Evolutionary conservation across 2,113 vertebrate genomes (phyloP).

Genomic region (Dasyurus viverrinus): DNA sequence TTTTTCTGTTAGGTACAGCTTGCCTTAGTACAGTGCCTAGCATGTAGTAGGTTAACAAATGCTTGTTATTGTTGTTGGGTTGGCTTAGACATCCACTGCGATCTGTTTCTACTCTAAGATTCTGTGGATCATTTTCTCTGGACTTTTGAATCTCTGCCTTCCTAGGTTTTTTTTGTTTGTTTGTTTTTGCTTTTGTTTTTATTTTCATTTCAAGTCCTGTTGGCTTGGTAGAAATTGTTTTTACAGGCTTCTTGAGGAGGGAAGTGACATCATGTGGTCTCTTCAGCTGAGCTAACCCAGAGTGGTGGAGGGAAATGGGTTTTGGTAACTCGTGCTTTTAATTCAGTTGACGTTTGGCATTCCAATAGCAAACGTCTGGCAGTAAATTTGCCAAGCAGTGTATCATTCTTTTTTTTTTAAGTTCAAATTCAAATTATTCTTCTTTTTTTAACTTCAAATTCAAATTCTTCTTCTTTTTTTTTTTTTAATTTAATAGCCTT

Average conservation of each 20-base stretch:
- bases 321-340: constrained; percentile 59
- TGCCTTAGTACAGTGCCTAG: background rate
- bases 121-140: fast-evolving
- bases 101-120: background rate
- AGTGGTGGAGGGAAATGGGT: constrained; percentile 14
- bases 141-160: background rate
- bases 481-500: too few relatives aligned
- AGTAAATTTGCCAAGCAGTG: constrained; percentile 46
- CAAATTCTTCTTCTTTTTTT: too few relatives aligned
- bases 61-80: background rate
- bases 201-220: background rate
- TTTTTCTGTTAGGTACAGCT: background rate
- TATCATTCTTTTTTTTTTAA: too few relatives aligned
- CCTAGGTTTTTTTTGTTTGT: background rate
- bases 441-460: too few relatives aligned
- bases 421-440: too few relatives aligned
- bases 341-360: background rate
- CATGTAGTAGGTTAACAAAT: background rate
- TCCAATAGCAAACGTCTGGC: constrained; percentile 62
- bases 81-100: background rate
- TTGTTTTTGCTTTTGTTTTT: background rate
- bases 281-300: background rate
- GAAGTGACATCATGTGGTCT: constrained; percentile 52
- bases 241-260: constrained; percentile 47
- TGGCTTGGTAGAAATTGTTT: constrained; percentile 1